Evolutionary conservation across 92 coral and sea anemone genomes (phyloP), one percentile per base, ranked within the genome.

Genomic region (Virgularia gustaviana): DNA sequence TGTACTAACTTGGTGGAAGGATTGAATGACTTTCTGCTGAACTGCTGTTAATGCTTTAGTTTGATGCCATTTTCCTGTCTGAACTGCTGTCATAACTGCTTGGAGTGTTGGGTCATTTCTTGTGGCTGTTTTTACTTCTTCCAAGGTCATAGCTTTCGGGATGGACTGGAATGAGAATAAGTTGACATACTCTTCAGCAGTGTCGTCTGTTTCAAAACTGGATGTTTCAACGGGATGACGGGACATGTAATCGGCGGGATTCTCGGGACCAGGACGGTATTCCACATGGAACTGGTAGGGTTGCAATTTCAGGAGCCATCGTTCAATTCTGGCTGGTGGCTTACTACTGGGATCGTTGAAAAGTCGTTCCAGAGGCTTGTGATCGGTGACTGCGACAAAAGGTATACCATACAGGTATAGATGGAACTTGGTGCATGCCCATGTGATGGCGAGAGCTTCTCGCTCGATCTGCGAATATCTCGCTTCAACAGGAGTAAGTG

Each of bases 91-190:
- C n/a, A n/a, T n/a, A n/a, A n/a, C n/a, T n/a, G n/a, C n/a, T n/a
- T 63, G 71, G 23, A 63, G 52, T 24, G 71, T 63, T 37, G 71
- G 71, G 28, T 63, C 51, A 4, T 20, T 24, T 23, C 23, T 44
- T 4, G 37, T 37, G 4, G 23, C 71, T 18, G 28, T 10, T 37
- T 36, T 44, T 4, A 63, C 36, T 18, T 59, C 65, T 25, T 7
- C 23, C 19, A 59, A 33, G 11, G 65, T 59, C 0, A 59, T 33
- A 0, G 71, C 71, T 63, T 63, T 63, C 16, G 53, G 53, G 33
- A 63, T 44, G 11, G 71, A 41, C 27, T 63, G 36, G 45, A 16
- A 32, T 36, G 71, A 41, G 7, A 63, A 25, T 22, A 9, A 63
- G 25, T 23, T 37, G 25, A 63, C 24, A 12, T 63, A 37, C 32